A percentile compares a stretch with the other conserved stretches of the same genome.
phyloP scores from a whole-genome alignment of 1,140 invertebrate genomes.

The Thalassaphorura encarpata region DNA sequence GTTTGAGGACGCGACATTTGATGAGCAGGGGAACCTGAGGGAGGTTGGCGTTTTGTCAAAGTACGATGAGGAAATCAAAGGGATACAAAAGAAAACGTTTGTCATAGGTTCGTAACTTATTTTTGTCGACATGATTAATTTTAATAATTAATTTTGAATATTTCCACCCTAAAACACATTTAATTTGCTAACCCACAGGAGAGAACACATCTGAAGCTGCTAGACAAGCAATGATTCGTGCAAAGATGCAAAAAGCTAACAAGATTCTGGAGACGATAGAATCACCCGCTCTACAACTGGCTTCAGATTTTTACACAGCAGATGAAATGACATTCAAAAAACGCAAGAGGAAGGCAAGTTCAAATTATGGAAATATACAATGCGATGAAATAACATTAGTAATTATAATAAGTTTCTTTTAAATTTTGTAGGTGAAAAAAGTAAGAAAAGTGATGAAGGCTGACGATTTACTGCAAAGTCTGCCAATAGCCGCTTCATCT shows the following conservation, averaged over 20 bases:
- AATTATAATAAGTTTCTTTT: too few relatives aligned
- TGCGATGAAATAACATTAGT: too few relatives aligned
- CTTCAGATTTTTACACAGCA: conserved; percentile 79
- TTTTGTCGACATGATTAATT: too few relatives aligned
- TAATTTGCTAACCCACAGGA: conserved; percentile 15
- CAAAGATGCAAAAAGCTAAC: conserved; percentile 46
- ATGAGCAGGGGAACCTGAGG: conserved; percentile 65
- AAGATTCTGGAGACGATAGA: conserved; percentile 60
- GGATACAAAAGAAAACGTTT: conserved; percentile 66
- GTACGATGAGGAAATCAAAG: conserved; percentile 93
- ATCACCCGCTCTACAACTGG: conserved; percentile 55
- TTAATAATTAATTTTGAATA: conserved; percentile 23
- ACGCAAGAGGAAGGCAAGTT: conserved; percentile 72
- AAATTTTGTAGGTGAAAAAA: conserved; percentile 34
- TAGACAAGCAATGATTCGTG: conserved; percentile 35
- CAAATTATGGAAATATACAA: too few relatives aligned
- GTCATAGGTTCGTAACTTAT: conserved; percentile 60
- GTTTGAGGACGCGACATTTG: conserved; percentile 76
- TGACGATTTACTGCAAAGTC: conserved; percentile 45
- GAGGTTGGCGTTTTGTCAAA: conserved; percentile 66
- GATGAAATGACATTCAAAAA: conserved; percentile 88
- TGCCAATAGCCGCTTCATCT: conserved; percentile 16
- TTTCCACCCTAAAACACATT: background rate
- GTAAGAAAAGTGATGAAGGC: conserved; percentile 46
- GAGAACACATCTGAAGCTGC: conserved; percentile 29